Base-by-base conservation (phyloP, 2,113 vertebrate genomes). In the Triplophysa siluroides region DNA sequence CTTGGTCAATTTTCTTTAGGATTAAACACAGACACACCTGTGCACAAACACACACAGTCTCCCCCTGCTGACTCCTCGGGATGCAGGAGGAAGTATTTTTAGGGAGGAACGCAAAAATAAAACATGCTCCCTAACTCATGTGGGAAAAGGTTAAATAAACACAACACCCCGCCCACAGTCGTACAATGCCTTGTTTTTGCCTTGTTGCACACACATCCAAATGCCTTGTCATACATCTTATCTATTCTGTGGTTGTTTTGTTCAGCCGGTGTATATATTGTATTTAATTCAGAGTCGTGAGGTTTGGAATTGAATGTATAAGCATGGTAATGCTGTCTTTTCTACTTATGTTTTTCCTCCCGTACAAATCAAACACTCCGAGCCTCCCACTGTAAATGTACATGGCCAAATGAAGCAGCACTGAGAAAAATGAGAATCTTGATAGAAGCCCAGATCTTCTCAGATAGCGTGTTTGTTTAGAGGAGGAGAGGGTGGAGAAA, bases 81-180 rank as follows among this genome's bases (percentile, higher is more conserved):
- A 33, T 61, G 71, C 71, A 38, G 71, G 33, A 73, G 54, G 71
- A 73, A 73, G 33, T 73, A 10, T n/a, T 41, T 38, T 43, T 16
- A 75, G 72, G 60, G 60, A 76, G 41, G 52, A 16, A 4, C 47
- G 2, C 13, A 58, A 21, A 65, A 16, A 78, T 14, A n/a, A 29
- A 81, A n/a, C 33, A 38, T 38, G 33, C 33, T 38, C 33, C 33
- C 33, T 38, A 38, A 38, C 1, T 19, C 13, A 24, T 9, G n/a
- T n/a, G 19, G 43, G 12, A 14, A 76, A 82, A 77, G 76, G 80
- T 76, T 73, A 85, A 79, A 54, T 68, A 72, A 76, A 82, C 76
- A 54, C 63, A 21, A 56, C 60, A 52, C 29, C 75, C 41, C 69
- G 9, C 58, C 50, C 69, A n/a, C 54, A 26, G n/a, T 52, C 75